Base-by-base conservation (phyloP, 23 tunicate species). In the Ciona savignyi region DNA sequence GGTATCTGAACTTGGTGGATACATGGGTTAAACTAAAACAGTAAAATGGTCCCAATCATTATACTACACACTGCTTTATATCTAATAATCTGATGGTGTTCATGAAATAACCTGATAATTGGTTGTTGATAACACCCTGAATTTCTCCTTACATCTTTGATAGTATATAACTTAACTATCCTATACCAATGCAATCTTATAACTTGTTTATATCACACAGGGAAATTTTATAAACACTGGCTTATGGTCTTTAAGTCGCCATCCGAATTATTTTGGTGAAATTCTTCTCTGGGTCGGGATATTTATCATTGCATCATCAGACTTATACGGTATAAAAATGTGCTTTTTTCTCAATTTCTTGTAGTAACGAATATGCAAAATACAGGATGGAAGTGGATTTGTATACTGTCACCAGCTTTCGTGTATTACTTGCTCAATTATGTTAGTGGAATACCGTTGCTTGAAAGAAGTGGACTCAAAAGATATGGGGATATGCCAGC, bases 231-330 rank as follows among this genome's bases (percentile, higher is more conserved):
- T 94, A 31, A 49, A 62, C 25, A 32, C 27, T 22, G 99, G 99
- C 11, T 48, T 94, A 1, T 94, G 99, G 99, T 82, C 90, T 34
- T 65, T 94, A 30, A 86, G 95, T 65, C 82, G 99, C 1, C 99
- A 94, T 66, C 99, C 99, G 3, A 94, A 94, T 68, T 94, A 94
- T 71, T 86, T 94, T 79, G 99, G 99, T 25, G 99, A 94, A 80
- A 86, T 94, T 62, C 27, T 81, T 32, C 64, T 93, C 27, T 93
- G 98, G 98, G 11, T 76, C 56, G 98, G 98, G 23, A 31, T 86
- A 21, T 86, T 93, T 35, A 65, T 93, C 4, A 69, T 85, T 27
- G 85, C 98, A n/a, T 77, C 94, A 24, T 69, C 93, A 11, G 76
- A 62, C 6, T 70, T 93, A 20, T 25, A 66, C 74, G 88, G 98